A percentile compares a stretch with the other conserved stretches of the same genome.
These are phyloP conservation scores for Dusona sp. DNA, from an alignment of 2,888 invertebrate species.

Conservation along the genomic window DNA sequence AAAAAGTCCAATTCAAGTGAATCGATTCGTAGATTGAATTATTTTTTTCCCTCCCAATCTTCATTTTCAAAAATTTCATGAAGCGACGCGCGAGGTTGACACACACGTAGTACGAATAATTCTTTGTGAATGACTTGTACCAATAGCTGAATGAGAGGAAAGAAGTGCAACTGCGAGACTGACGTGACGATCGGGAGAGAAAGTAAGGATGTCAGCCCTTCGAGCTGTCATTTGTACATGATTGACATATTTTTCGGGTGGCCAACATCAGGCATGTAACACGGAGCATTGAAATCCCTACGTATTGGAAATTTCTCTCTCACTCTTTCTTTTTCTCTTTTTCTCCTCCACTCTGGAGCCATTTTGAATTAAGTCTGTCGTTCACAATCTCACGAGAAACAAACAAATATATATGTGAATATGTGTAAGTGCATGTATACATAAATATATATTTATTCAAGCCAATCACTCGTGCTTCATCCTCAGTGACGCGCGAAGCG, in stretches of 20 bases:
- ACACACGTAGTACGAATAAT: background rate
- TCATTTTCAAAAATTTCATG: background rate
- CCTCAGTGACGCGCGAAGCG: constrained; percentile 60
- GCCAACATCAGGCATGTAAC: constrained; percentile 47
- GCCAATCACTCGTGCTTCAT: constrained; percentile 48
- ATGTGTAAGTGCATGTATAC: background rate
- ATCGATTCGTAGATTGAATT: background rate
- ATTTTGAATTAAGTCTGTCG: background rate
- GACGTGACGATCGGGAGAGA: constrained; percentile 42
- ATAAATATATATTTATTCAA: constrained; percentile 23
- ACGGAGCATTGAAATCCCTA: constrained; percentile 68
- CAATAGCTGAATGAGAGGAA: background rate
- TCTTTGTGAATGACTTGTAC: background rate
- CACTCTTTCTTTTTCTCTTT: background rate
- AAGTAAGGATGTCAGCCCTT: constrained; percentile 60
- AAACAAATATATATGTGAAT: background rate
- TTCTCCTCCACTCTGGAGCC: background rate
- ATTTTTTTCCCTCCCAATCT: background rate
- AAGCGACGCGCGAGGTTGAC: background rate
- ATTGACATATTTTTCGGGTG: constrained; percentile 83
- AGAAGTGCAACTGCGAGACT: background rate
- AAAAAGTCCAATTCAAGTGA: background rate
- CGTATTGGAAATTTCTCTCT: constrained; percentile 59
- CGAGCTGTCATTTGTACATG: constrained; percentile 67
- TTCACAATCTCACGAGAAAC: constrained; percentile 34